Evolutionary conservation across 2,113 vertebrate species (phyloP), one percentile per base, ranked within the genome.

Genomic region (Phalacrocorax aristotelis): DNA sequence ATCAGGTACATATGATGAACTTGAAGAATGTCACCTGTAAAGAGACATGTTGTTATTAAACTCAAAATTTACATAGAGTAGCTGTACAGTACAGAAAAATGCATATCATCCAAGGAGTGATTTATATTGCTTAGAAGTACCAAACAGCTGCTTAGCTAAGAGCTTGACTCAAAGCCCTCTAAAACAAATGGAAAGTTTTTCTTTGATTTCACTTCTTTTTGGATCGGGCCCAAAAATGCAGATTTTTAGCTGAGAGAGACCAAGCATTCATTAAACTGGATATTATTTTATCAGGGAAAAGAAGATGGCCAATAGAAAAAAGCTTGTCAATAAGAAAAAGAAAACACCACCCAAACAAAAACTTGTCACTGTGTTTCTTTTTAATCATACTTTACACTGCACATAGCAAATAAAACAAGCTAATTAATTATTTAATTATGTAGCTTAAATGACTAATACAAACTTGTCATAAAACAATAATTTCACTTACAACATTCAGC

Each of bases 141-240:
- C 52, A 74, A 93, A 75, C 48, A 70, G 76, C 84, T 81, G 54
- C 36, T 38, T 40, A 44, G 46, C 80, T 91, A 83, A 95, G 89
- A 72, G 81, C 62, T 84, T 95, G 70, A 95, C 71, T 93, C 58
- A 87, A 87, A 93, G 54, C 19, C 66, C 44, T 92, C 40, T 76
- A 74, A 97, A 96, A 92, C 57, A 94, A 95, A 89, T 87, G 27
- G 40, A 82, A 93, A 96, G 58, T 92, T 89, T 95, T 94, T 92
- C 49, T 95, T 58, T 95, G 91, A 87, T 91, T 95, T 95, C 21
- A 79, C 6, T 95, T 83, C n/a, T 89, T 87, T 82, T 69, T 96
- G 92, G 70, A 76, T 85, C 44, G 51, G n/a, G 14, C 26, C 46
- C 77, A 79, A 91, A 94, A 69, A 42, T 48, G 61, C 19, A 84